Evolutionary conservation across 2,797 vertebrate genomes (phyloP).

Genomic region (Caiman crocodilus): DNA sequence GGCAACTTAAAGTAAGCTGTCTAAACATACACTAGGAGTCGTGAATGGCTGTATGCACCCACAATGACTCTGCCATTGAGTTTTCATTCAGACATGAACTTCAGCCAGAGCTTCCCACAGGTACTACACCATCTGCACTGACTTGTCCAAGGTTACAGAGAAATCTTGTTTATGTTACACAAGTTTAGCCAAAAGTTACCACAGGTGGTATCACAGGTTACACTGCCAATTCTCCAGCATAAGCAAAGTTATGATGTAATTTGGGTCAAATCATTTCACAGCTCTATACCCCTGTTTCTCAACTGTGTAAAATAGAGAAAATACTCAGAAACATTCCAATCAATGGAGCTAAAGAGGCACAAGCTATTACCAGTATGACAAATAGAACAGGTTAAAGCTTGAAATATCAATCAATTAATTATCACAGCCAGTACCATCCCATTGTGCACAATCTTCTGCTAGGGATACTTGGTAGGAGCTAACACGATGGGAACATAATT

Average conservation of each 20-base stretch:
- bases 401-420: background rate
- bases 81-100: background rate
- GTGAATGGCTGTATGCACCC: too few species aligned
- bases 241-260: background rate
- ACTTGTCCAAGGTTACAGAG: background rate
- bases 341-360: background rate
- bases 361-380: background rate
- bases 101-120: background rate
- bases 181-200: background rate
- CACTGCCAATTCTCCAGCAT: background rate
- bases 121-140: background rate
- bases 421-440: background rate
- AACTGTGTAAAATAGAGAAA: background rate
- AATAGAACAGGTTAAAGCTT: background rate
- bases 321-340: background rate
- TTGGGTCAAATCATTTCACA: background rate
- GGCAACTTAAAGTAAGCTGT: too few species aligned
- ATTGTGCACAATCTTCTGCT: background rate
- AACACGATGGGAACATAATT: background rate
- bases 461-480: background rate
- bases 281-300: background rate
- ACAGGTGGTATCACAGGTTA: background rate
- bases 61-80: background rate
- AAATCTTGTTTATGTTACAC: background rate
- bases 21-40: too few species aligned